Evolutionary conservation across 1,140 invertebrate species (phyloP).

Genomic region (Drosophila aff.): DNA sequence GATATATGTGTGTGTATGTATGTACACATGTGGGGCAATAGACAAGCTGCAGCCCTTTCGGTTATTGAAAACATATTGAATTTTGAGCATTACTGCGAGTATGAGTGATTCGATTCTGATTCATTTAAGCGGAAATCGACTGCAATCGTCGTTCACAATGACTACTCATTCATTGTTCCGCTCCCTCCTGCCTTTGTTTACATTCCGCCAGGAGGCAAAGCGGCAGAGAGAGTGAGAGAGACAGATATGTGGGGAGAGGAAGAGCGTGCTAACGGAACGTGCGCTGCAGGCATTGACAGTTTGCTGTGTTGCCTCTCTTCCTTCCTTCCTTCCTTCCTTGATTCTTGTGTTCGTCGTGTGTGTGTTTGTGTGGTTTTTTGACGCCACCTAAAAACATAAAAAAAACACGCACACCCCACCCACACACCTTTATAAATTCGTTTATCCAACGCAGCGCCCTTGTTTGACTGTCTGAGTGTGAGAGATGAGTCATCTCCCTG

Average conservation of each 20-base stretch:
- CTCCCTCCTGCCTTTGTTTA: conserved; percentile 40
- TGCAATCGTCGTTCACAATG: conserved; percentile 31
- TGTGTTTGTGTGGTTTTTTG: conserved; percentile 15
- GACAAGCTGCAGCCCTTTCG: conserved; percentile 34
- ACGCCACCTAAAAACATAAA: conserved; percentile 43
- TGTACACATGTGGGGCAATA: conserved; percentile 22
- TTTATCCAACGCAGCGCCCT: conserved; percentile 17
- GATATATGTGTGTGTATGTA: conserved; percentile 13
- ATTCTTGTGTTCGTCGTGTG: background rate
- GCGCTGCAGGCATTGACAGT: conserved; percentile 34
- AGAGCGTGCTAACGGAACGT: conserved; percentile 39
- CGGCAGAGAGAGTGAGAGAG: background rate
- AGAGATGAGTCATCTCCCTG: conserved; percentile 47
- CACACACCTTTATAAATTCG: conserved; percentile 33
- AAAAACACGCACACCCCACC: conserved; percentile 29
- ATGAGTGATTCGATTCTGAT: conserved; percentile 36
- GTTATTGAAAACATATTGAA: conserved; percentile 17
- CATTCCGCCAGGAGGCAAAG: conserved; percentile 31
- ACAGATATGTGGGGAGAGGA: background rate
- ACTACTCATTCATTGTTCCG: conserved; percentile 21
- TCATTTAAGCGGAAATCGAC: conserved; percentile 26
- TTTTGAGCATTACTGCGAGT: conserved; percentile 9
- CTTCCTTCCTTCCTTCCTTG: conserved; percentile 19
- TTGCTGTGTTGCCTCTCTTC: conserved; percentile 18
- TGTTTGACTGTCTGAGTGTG: conserved; percentile 22